These are phyloP conservation scores for Crenuchus spilurus DNA, from an alignment of 2,797 vertebrate species.

Conservation along the genomic window DNA sequence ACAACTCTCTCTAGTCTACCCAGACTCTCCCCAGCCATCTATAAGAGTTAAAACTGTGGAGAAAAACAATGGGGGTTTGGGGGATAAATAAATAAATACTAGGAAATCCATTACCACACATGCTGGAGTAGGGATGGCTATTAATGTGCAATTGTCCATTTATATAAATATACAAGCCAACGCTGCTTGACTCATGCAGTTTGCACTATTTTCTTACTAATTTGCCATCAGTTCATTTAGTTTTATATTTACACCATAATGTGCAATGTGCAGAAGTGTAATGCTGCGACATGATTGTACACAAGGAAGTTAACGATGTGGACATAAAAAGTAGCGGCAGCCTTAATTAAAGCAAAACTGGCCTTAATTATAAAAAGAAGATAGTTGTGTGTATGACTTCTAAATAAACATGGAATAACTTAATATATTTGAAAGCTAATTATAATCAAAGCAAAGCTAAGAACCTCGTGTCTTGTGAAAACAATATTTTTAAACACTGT, in stretches of 20 bases:
- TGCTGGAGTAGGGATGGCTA: neutral
- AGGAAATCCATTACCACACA: neutral
- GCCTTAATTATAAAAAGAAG: neutral
- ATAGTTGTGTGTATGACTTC: constrained; percentile 9
- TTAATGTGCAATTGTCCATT: constrained; percentile 14
- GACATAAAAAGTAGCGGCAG: constrained; percentile 2
- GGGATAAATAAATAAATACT: neutral
- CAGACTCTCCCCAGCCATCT: no score
- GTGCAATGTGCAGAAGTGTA: neutral
- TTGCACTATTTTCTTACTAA: neutral
- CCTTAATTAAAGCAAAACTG: constrained; percentile 1
- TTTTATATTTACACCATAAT: constrained; percentile 15
- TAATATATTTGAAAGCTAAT: constrained; percentile 6
- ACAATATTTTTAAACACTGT: neutral
- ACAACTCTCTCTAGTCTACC: no score
- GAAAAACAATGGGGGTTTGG: neutral
- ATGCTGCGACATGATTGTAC: neutral
- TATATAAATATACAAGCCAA: constrained; percentile 7
- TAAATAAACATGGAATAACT: constrained; percentile 19
- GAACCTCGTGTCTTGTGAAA: neutral
- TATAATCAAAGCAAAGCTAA: constrained; percentile 4
- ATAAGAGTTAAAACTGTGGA: neutral
- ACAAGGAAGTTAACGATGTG: neutral
- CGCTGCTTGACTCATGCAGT: neutral
- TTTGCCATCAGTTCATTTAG: neutral